These are phyloP conservation scores for Parazoanthus darwini DNA, from an alignment of 92 coral and sea anemone genomes.

Conservation along the genomic window DNA sequence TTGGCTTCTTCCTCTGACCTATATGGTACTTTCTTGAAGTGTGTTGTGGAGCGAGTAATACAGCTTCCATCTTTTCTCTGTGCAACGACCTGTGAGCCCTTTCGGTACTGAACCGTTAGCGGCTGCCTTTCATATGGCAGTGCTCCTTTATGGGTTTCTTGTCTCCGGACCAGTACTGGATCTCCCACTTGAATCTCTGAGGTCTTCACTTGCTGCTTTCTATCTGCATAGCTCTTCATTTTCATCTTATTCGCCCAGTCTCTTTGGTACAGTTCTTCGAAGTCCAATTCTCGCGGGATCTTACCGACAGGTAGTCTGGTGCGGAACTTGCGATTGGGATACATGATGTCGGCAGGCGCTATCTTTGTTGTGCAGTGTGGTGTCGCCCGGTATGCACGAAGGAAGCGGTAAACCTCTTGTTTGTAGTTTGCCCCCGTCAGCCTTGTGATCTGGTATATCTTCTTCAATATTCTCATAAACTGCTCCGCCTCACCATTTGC, in stretches of 20 bases:
- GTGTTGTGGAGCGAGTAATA: constrained; percentile 42
- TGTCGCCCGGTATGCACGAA: constrained; percentile 28
- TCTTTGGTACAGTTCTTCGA: too few relatives aligned
- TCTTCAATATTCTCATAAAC: constrained; percentile 53
- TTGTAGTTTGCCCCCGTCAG: constrained; percentile 28
- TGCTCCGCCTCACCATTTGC: constrained; percentile 57
- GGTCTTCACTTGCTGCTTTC: constrained; percentile 40
- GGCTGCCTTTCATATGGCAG: constrained; percentile 36
- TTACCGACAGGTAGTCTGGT: too few relatives aligned
- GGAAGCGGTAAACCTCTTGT: constrained; percentile 40
- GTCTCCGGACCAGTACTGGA: constrained; percentile 41
- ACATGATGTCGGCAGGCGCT: constrained; percentile 53
- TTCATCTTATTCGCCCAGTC: constrained; percentile 45
- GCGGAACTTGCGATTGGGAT: too few relatives aligned
- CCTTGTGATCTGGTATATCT: constrained; percentile 40
- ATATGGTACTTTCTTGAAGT: constrained; percentile 45
- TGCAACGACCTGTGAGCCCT: constrained; percentile 48
- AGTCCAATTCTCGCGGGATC: too few relatives aligned
- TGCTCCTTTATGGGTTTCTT: constrained; percentile 22
- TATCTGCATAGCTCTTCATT: constrained; percentile 47
- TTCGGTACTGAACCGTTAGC: constrained; percentile 45
- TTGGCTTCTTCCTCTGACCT: constrained; percentile 40
- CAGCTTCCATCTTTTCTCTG: constrained; percentile 50
- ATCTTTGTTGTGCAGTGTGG: constrained; percentile 43
- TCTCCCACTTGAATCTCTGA: constrained; percentile 47